These are phyloP conservation scores for Propsilocerus akamusi DNA, from an alignment of 1,140 invertebrate genomes.

Conservation along the genomic window DNA sequence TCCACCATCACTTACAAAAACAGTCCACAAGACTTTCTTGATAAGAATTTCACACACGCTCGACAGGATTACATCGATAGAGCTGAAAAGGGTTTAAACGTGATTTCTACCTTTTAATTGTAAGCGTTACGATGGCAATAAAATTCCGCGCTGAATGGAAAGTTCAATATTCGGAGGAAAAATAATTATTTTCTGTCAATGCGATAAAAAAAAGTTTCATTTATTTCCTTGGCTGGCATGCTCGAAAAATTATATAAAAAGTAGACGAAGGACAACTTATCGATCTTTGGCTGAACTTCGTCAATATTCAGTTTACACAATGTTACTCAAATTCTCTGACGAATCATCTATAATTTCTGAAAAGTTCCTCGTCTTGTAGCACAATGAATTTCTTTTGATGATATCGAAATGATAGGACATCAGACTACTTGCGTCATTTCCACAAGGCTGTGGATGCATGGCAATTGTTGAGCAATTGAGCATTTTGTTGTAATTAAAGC, in stretches of 20 bases:
- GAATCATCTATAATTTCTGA: not conserved
- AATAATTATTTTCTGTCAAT: not conserved
- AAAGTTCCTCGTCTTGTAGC: not conserved
- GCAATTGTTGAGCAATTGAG: not conserved
- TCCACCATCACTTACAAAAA: too few species aligned
- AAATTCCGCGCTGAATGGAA: not conserved
- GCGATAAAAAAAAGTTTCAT: not conserved
- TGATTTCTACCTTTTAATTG: too few species aligned
- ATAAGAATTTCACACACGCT: too few species aligned
- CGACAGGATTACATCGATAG: too few species aligned
- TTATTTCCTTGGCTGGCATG: not conserved
- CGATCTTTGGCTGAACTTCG: not conserved
- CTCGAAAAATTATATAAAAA: not conserved
- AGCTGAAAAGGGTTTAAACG: too few species aligned
- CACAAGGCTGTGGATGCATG: not conserved
- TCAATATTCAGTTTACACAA: not conserved
- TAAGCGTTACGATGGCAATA: not conserved
- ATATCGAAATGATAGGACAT: not conserved
- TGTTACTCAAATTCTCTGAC: not conserved
- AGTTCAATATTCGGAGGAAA: not conserved
- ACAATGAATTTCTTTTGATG: not conserved
- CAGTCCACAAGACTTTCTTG: too few species aligned
- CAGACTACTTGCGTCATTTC: not conserved
- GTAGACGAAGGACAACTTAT: not conserved
- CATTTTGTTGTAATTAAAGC: not conserved